A percentile compares a stretch with the other conserved stretches of the same genome.
Conservation (phyloP, 2,888 invertebrate species). For the Hydrotaea cyrtoneurina region DNA sequence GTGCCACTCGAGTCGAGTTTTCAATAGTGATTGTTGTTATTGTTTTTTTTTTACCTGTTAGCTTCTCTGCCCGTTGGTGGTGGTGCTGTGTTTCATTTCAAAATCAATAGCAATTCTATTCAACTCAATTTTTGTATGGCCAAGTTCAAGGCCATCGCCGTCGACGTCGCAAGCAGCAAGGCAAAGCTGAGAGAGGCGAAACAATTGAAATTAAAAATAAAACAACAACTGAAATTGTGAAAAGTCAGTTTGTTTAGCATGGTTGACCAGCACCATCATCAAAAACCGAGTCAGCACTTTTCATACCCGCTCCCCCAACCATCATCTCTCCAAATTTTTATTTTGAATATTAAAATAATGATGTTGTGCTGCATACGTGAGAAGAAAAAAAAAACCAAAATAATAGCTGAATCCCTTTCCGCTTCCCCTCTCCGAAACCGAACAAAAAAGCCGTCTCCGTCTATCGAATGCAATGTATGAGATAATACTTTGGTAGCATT, state of each 20-base stretch:
- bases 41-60: too few species aligned
- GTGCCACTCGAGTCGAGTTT: neutral
- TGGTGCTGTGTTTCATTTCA: neutral
- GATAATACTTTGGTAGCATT: neutral
- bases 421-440: too few species aligned
- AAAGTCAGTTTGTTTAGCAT: neutral
- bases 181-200: neutral
- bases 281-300: neutral
- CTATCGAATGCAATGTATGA: neutral
- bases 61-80: too few species aligned
- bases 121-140: constrained; percentile 30
- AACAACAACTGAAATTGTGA: neutral
- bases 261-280: neutral
- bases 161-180: neutral
- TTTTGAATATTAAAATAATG: neutral
- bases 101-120: neutral
- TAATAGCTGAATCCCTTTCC: too few species aligned
- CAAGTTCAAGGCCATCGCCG: constrained; percentile 66
- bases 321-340: neutral
- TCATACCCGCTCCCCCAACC: neutral
- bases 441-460: neutral
- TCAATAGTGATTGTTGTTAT: neutral
- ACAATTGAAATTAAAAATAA: neutral
- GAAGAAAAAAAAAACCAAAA: too few species aligned
- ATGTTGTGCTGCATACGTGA: neutral